Conservation (phyloP, 2,888 invertebrate species). For the Athalia circularis region DNA sequence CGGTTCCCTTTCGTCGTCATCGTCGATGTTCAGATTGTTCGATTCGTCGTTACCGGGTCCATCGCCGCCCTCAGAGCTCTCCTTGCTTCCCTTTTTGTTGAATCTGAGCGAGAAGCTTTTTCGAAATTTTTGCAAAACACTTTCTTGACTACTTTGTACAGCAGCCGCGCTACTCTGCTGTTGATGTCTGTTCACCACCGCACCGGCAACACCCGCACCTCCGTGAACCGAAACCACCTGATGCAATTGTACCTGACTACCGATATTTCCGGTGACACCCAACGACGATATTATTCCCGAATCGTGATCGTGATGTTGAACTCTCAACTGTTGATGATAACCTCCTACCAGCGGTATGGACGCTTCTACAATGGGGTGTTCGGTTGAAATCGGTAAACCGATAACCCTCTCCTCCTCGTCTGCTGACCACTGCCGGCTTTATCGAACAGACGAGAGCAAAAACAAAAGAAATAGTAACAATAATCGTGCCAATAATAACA, state of each 20-base stretch:
- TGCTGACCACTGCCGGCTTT: slow-evolving; percentile 67
- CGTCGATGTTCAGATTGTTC: slow-evolving; percentile 70
- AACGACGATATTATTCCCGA: slow-evolving; percentile 19
- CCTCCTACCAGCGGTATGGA: slow-evolving; percentile 61
- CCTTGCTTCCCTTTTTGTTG: slow-evolving; percentile 76
- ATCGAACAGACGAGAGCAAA: background rate
- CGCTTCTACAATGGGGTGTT: slow-evolving; percentile 67
- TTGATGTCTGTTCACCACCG: slow-evolving; percentile 46
- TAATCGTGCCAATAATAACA: background rate
- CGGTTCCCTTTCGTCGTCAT: slow-evolving; percentile 67
- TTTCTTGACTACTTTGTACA: slow-evolving; percentile 68
- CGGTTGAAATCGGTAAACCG: slow-evolving; percentile 57
- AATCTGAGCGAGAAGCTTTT: slow-evolving; percentile 82
- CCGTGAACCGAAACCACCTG: too few relatives aligned
- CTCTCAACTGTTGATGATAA: slow-evolving; percentile 55
- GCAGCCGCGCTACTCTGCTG: slow-evolving; percentile 48
- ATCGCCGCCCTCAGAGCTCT: slow-evolving; percentile 73
- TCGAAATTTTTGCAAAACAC: slow-evolving; percentile 83
- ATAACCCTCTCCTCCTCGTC: slow-evolving; percentile 60
- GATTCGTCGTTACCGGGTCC: slow-evolving; percentile 60
- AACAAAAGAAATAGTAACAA: background rate
- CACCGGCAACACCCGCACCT: too few relatives aligned
- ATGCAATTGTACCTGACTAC: slow-evolving; percentile 52
- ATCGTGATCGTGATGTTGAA: too few relatives aligned
- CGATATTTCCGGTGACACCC: slow-evolving; percentile 49